Conservation (phyloP, 2,797 vertebrate genomes). For the Brachyalestes nurse region DNA sequence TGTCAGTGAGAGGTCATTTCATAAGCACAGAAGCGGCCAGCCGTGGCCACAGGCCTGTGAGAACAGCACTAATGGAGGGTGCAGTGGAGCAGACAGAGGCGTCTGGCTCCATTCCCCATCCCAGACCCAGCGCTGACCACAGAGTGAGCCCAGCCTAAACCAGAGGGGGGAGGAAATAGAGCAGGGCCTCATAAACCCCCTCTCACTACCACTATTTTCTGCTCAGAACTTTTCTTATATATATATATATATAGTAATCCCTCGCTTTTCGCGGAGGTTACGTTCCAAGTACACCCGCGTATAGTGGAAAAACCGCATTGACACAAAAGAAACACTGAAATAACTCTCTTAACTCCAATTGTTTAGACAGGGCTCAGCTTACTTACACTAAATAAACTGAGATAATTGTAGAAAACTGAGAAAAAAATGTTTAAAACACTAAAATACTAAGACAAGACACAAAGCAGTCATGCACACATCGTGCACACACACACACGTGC, state of each 20-base stretch:
- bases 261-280: no score
- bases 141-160: constrained; percentile 67
- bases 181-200: constrained; percentile 39
- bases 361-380: no score
- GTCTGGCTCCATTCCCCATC: constrained; percentile 61
- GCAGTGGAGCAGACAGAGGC: constrained; percentile 63
- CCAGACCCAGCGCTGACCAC: constrained; percentile 61
- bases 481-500: no score
- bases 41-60: constrained; percentile 14
- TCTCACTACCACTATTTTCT: constrained; percentile 10
- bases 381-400: no score
- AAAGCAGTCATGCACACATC: no score
- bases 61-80: constrained; percentile 45
- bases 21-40: constrained; percentile 30
- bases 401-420: no score
- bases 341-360: no score
- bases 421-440: no score
- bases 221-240: not conserved
- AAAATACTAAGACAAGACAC: no score
- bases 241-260: constrained; percentile 3
- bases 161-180: constrained; percentile 47
- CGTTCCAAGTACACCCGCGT: no score
- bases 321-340: no score
- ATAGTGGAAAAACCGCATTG: no score
- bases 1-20: constrained; percentile 54